Evolutionary conservation across 2,113 vertebrate genomes (phyloP).

Genomic region (Mus pahari): DNA sequence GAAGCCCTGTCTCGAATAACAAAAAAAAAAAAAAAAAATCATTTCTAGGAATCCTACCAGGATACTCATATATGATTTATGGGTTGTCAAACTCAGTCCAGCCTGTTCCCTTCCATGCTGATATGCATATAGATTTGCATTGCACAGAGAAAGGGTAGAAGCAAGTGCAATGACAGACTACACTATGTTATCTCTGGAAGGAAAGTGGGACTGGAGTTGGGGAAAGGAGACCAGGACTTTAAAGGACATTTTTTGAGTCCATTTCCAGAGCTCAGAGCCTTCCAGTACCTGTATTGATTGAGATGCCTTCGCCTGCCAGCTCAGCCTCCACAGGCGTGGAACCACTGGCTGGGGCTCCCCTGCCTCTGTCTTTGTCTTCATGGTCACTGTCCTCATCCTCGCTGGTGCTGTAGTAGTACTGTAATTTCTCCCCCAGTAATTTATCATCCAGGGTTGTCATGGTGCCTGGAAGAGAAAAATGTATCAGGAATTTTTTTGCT

Average conservation of each 20-base stretch:
- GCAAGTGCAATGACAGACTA: background rate
- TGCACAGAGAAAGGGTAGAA: background rate
- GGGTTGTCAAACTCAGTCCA: background rate
- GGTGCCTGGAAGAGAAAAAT: slow-evolving; percentile 69
- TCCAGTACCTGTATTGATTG: slow-evolving; percentile 93
- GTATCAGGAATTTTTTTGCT: background rate
- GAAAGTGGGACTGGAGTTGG: background rate
- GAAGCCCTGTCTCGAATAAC: too few species aligned
- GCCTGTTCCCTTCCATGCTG: background rate
- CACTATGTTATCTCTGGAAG: background rate
- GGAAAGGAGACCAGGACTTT: background rate
- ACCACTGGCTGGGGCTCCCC: slow-evolving; percentile 85
- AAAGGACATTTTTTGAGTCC: background rate
- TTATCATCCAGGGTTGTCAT: slow-evolving; percentile 98
- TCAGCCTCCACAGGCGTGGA: slow-evolving; percentile 86
- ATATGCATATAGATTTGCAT: background rate
- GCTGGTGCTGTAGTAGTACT: slow-evolving; percentile 99
- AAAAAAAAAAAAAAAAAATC: too few species aligned
- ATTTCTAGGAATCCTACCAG: slow-evolving; percentile 10
- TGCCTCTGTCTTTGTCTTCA: slow-evolving; percentile 88
- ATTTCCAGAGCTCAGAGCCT: background rate
- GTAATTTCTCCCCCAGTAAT: slow-evolving; percentile 96
- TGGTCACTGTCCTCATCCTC: slow-evolving; percentile 96
- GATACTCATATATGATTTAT: background rate
- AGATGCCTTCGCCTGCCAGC: slow-evolving; percentile 91